Conservation (phyloP, 2,113 vertebrate species). For the Noturus placidus region DNA sequence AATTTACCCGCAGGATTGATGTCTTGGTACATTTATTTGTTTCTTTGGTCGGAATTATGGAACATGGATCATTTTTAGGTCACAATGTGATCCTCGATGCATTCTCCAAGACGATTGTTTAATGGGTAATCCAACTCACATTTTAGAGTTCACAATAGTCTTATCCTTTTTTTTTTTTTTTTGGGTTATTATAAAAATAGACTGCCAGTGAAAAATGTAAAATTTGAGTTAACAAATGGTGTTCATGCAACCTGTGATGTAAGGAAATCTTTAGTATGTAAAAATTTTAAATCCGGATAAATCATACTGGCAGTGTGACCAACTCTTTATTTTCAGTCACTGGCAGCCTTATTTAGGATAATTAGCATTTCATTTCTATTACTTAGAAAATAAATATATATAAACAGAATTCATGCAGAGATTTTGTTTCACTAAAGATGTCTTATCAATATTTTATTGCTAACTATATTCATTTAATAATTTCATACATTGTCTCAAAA, state of each 20-base stretch:
- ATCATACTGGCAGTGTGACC: too few species aligned
- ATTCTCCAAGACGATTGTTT: background rate
- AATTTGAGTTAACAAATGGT: background rate
- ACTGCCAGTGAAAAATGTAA: background rate
- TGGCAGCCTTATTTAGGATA: background rate
- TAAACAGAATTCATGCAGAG: background rate
- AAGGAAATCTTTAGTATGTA: background rate
- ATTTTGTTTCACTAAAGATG: background rate
- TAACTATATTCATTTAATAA: slow-evolving; percentile 5
- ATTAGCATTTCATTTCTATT: background rate
- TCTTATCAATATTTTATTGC: background rate
- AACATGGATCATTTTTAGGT: background rate
- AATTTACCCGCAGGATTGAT: background rate
- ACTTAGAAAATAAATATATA: too few species aligned
- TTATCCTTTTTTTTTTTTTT: background rate
- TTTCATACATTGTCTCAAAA: background rate
- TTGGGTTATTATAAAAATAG: background rate
- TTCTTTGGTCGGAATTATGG: background rate
- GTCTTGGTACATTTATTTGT: background rate
- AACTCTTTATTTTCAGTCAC: background rate
- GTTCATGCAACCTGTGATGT: background rate
- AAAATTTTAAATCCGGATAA: background rate
- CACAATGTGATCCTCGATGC: background rate
- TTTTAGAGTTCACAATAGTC: background rate
- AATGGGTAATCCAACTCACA: too few species aligned